A percentile compares a stretch with the other conserved stretches of the same genome.
Conservation (phyloP, 1,140 invertebrate genomes). For the Helicoverpa armigera region DNA sequence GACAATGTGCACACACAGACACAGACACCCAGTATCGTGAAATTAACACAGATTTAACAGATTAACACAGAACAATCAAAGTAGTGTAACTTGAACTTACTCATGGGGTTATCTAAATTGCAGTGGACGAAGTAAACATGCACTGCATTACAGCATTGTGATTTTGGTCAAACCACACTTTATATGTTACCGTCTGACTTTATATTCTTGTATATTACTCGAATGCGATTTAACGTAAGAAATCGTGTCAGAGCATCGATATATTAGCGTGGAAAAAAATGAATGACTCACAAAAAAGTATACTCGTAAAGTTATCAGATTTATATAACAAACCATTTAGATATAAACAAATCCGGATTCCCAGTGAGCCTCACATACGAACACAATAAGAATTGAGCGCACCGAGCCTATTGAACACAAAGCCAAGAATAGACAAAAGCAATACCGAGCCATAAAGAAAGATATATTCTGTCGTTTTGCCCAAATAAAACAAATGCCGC, state of each 20-base stretch:
- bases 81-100: neutral
- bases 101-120: slow-evolving; percentile 17
- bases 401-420: neutral
- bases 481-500: slow-evolving; percentile 12
- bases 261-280: too few relatives aligned
- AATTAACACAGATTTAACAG: too few relatives aligned
- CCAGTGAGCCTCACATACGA: neutral
- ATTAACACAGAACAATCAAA: too few relatives aligned
- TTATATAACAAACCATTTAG: too few relatives aligned
- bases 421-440: neutral
- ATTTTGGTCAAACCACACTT: neutral
- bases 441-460: slow-evolving; percentile 11
- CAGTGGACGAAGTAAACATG: slow-evolving; percentile 1
- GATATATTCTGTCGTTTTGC: slow-evolving; percentile 5
- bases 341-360: neutral
- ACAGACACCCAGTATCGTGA: too few relatives aligned
- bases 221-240: too few relatives aligned
- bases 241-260: too few relatives aligned
- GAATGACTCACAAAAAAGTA: too few relatives aligned
- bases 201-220: too few relatives aligned
- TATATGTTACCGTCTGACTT: neutral
- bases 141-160: neutral
- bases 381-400: neutral
- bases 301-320: too few relatives aligned
- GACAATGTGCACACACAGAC: too few relatives aligned